Percentiles rank a stretch among this genome's conserved stretches.
phyloP scores from a whole-genome alignment of 2,797 vertebrate genomes.

The Girardinus metallicus region DNA sequence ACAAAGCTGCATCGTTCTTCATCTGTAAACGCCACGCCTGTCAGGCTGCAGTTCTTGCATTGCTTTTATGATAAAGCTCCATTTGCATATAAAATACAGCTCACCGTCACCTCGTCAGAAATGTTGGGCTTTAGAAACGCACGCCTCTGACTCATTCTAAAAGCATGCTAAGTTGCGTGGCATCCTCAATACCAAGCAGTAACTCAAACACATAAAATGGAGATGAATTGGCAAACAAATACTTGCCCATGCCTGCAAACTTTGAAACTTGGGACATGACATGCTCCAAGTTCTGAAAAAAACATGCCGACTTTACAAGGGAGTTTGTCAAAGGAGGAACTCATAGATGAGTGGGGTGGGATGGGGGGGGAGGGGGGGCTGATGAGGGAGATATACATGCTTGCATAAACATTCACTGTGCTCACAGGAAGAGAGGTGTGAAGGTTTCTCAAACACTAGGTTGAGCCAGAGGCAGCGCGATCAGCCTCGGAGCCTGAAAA shows the following conservation, averaged over 20 bases:
- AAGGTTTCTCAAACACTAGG: slow-evolving; percentile 60
- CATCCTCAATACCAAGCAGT: slow-evolving; percentile 23
- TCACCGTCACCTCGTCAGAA: slow-evolving; percentile 1
- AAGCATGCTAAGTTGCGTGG: slow-evolving; percentile 7
- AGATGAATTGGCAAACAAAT: slow-evolving; percentile 39
- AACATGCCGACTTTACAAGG: slow-evolving; percentile 57
- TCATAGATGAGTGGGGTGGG: slow-evolving; percentile 28
- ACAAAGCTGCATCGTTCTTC: slow-evolving; percentile 33
- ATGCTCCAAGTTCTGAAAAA: slow-evolving; percentile 29
- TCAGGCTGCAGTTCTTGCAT: slow-evolving; percentile 33
- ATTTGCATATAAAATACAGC: neutral
- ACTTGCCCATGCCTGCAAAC: slow-evolving; percentile 55
- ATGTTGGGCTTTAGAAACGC: neutral
- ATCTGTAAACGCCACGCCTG: slow-evolving; percentile 45
- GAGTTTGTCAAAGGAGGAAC: slow-evolving; percentile 74
- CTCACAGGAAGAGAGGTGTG: slow-evolving; percentile 61
- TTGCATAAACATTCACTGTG: slow-evolving; percentile 60
- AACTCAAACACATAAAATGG: slow-evolving; percentile 29
- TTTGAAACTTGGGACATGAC: slow-evolving; percentile 47
- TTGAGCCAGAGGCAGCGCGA: slow-evolving; percentile 62
- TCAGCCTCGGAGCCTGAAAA: slow-evolving; percentile 74
- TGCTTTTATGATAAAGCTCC: slow-evolving; percentile 10
- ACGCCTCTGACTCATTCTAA: slow-evolving; percentile 1
- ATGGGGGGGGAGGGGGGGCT: slow-evolving; percentile 21
- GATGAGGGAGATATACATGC: slow-evolving; percentile 32